These are phyloP conservation scores for Sebastes taczanowskii DNA, from an alignment of 2,797 vertebrate genomes.

Conservation along the genomic window DNA sequence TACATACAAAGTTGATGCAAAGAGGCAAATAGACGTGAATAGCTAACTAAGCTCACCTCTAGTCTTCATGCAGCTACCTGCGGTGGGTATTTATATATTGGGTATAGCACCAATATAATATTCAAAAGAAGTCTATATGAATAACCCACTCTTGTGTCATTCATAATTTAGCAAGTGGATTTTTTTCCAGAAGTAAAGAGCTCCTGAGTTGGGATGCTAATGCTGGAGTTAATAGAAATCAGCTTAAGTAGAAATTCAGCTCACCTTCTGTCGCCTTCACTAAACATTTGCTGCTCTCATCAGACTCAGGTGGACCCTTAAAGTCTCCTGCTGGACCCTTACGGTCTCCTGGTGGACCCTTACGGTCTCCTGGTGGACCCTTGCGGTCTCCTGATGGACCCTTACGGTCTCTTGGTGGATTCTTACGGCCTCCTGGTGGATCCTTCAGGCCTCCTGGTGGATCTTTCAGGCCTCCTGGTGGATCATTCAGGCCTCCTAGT, in stretches of 20 bases:
- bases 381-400: not conserved
- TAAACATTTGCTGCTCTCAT: not conserved
- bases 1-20: no score
- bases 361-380: not conserved
- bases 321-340: not conserved
- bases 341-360: not conserved
- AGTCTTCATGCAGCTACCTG: no score
- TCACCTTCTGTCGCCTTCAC: not conserved
- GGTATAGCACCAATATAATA: no score
- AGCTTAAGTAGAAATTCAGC: not conserved
- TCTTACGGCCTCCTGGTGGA: not conserved
- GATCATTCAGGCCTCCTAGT: not conserved
- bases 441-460: not conserved
- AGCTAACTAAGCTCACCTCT: no score
- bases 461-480: not conserved
- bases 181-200: not conserved
- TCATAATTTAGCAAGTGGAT: no score
- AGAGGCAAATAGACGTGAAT: no score
- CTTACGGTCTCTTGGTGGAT: not conserved
- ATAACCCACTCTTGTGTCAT: no score
- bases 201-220: no score
- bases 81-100: no score
- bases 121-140: no score
- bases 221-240: no score
- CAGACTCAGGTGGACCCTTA: not conserved